A percentile compares a stretch with the other conserved stretches of the same genome.
These are phyloP conservation scores for Lycocorax pyrrhopterus DNA, from an alignment of 2,113 vertebrate species.

Conservation along the genomic window DNA sequence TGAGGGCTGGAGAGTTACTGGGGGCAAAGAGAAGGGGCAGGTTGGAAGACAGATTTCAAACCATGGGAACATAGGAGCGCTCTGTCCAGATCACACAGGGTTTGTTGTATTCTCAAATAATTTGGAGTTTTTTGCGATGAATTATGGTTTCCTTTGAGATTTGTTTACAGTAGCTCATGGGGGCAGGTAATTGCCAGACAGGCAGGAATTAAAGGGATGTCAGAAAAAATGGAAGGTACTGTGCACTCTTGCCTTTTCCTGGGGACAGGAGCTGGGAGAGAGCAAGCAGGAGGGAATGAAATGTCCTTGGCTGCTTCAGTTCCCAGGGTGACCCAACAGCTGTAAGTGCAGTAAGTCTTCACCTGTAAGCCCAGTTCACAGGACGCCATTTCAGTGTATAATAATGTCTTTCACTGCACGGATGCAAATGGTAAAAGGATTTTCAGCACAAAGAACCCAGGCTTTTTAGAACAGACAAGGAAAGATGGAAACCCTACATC, in stretches of 20 bases:
- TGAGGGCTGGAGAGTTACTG: background rate
- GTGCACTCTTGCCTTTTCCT: background rate
- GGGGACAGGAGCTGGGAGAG: background rate
- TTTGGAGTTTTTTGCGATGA: background rate
- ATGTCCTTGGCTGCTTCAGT: background rate
- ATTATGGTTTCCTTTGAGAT: background rate
- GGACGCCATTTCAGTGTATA: background rate
- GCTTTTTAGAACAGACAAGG: constrained; percentile 34
- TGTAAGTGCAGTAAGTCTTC: background rate
- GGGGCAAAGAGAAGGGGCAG: background rate
- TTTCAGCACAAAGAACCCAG: background rate
- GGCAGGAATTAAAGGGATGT: background rate
- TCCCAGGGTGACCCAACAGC: background rate
- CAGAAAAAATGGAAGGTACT: background rate
- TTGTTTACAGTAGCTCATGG: background rate
- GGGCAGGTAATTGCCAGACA: background rate
- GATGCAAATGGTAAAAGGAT: constrained; percentile 35
- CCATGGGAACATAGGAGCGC: background rate
- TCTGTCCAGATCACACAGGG: background rate
- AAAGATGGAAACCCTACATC: constrained; percentile 53
- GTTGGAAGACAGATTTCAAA: background rate
- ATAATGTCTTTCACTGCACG: background rate
- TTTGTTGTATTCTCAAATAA: background rate
- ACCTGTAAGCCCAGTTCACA: background rate
- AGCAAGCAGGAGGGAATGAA: background rate